Percentiles rank a stretch among this genome's conserved stretches.
Conservation (phyloP, 2,888 invertebrate species). For the Acronicta aceris region DNA sequence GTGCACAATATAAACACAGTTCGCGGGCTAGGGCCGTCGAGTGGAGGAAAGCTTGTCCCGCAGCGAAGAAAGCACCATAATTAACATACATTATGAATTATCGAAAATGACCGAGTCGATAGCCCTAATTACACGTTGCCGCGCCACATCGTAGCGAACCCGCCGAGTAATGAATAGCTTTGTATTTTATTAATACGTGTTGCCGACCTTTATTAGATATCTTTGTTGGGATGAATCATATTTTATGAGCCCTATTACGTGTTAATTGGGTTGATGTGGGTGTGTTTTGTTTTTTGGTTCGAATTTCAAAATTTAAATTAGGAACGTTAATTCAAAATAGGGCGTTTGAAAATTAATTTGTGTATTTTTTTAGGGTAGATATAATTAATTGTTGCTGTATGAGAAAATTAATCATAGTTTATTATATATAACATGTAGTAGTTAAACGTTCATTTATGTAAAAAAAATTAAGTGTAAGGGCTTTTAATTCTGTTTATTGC, state of each 20-base stretch:
- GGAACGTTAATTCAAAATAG: conserved; percentile 38
- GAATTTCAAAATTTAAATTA: conserved; percentile 51
- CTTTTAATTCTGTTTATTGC: too few relatives aligned
- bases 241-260: conserved; percentile 76
- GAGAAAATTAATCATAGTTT: too few relatives aligned
- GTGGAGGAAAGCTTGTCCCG: conserved; percentile 68
- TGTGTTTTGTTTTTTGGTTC: conserved; percentile 36
- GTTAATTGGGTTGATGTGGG: conserved; percentile 75
- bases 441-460: too few relatives aligned
- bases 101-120: conserved; percentile 84
- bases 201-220: conserved; percentile 78
- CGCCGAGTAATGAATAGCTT: conserved; percentile 80
- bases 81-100: conserved; percentile 89
- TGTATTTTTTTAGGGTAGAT: conserved; percentile 7
- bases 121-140: conserved; percentile 83
- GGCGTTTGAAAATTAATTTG: conserved; percentile 29
- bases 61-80: conserved; percentile 81
- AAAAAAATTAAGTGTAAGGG: too few relatives aligned
- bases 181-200: conserved; percentile 82
- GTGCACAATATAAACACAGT: conserved; percentile 66
- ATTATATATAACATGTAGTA: too few relatives aligned
- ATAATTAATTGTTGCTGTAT: conserved; percentile 4
- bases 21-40: conserved; percentile 53
- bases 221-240: conserved; percentile 79
- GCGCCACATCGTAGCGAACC: conserved; percentile 65